Conservation (phyloP, 2,113 vertebrate genomes). For the Ictalurus punctatus region DNA sequence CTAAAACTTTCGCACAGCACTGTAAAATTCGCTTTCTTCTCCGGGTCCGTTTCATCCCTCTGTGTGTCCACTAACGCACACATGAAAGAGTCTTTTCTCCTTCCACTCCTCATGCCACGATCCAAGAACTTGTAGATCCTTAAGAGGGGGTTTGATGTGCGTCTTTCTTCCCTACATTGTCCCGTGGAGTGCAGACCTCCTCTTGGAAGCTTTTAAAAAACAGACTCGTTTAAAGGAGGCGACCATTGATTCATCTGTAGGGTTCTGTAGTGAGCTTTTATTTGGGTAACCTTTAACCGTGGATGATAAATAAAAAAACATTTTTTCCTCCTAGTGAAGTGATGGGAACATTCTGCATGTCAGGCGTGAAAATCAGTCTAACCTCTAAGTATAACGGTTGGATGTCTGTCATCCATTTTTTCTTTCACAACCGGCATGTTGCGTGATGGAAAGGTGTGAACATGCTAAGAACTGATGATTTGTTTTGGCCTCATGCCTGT, state of each 20-base stretch:
- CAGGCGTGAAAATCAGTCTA: background rate
- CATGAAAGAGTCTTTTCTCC: conserved; percentile 10
- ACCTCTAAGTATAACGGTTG: background rate
- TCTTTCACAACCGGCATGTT: background rate
- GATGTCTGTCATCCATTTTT: background rate
- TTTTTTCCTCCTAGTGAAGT: background rate
- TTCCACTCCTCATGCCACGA: background rate
- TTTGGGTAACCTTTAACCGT: background rate
- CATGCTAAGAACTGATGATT: too few relatives aligned
- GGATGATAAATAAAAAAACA: background rate
- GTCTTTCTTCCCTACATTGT: background rate
- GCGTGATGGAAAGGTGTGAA: too few relatives aligned
- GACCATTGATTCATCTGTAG: background rate
- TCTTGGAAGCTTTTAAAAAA: background rate
- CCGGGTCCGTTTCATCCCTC: conserved; percentile 2
- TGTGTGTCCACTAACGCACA: conserved; percentile 16
- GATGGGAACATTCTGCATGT: background rate
- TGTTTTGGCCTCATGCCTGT: background rate
- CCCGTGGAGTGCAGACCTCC: background rate
- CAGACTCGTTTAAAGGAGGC: background rate
- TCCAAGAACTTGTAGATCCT: conserved; percentile 10
- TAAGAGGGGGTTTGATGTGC: conserved; percentile 23
- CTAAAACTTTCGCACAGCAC: too few relatives aligned
- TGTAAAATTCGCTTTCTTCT: background rate
- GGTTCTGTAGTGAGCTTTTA: conserved; percentile 16